phyloP scores from a whole-genome alignment of 2,797 vertebrate genomes.

The Cynopterus sphinx region DNA sequence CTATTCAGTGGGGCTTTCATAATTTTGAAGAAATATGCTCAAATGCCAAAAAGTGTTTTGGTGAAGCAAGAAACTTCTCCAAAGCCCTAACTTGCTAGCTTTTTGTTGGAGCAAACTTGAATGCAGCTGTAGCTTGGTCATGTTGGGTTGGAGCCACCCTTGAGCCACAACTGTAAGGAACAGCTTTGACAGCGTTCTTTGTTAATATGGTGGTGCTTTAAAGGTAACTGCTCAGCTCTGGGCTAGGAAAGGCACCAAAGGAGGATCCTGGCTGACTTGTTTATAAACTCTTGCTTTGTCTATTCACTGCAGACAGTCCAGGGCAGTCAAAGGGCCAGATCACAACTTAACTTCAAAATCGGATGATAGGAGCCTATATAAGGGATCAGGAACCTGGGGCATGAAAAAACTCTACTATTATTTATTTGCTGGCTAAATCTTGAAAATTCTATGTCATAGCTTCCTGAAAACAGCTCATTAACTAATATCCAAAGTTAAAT shows the following conservation, averaged over 20 bases:
- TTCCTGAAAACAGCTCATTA: neutral
- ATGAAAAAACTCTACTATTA: neutral
- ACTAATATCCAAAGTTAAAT: neutral
- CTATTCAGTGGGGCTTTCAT: neutral
- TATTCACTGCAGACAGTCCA: neutral
- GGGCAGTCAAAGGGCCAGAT: neutral
- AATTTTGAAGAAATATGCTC: conserved; percentile 34
- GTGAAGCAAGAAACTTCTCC: neutral
- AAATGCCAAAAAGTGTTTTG: neutral
- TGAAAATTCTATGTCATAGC: neutral
- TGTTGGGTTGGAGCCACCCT: neutral
- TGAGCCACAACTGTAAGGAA: neutral
- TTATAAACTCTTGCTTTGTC: neutral
- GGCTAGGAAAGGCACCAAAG: neutral
- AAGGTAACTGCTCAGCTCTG: neutral
- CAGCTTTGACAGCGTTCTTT: neutral
- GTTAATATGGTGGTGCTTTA: neutral
- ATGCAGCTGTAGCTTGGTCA: neutral
- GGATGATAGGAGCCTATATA: neutral
- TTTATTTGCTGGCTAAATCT: neutral
- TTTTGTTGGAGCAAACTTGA: neutral
- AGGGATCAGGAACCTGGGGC: neutral
- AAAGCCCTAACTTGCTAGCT: neutral
- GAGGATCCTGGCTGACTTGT: neutral
- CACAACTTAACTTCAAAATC: neutral